Base-by-base conservation (phyloP, 2,113 vertebrate species). In the Sander vitreus region DNA sequence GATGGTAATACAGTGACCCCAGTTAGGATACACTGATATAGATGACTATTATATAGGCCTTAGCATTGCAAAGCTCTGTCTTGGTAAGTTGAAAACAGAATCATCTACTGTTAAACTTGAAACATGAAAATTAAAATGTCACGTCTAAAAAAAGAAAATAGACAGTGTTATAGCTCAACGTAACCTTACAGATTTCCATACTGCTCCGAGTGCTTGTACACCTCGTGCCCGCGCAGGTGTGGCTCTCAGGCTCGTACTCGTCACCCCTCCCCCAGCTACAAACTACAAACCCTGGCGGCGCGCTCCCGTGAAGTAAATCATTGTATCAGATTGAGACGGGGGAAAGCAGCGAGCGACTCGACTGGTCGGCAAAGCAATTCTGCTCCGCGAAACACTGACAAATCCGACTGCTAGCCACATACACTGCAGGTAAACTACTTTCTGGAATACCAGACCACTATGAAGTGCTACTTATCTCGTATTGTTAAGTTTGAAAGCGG, bases 191-290 rank as follows among this genome's bases (percentile, higher is more conserved):
- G 1, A 78, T 65, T 54, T 85, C 48, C 50, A 55, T 33, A 25
- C 62, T 47, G 16, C 6, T 54, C 12, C 9, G 1, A 21, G 58
- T 5, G 68, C 15, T 19, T 67, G 2, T 1, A 12, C 30, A 6
- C 15, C 12, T 74, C 94, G 93, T 94, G 95, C 87, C 79, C 94
- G 95, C 93, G 94, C 94, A 96, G 95, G 95, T 93, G 95, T 96
- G 95, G 95, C 94, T 89, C 93, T 85, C 71, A 12, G 18, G 91
- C 93, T 83, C 93, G 94, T 86, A 54, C 76, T 80, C 89, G 92
- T 9, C 53, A 80, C 90, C 93, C 92, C 92, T 90, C 92, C 92
- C 87, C 70, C 90, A 77, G 80, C 71, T 78, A 76, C 53, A 79
- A 88, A 76, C 88, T 90, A 80, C 82, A 90, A 87, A 77, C 92